These are phyloP conservation scores for Chamaetylas fuelleborni DNA, from an alignment of 2,113 vertebrate species.

Conservation along the genomic window DNA sequence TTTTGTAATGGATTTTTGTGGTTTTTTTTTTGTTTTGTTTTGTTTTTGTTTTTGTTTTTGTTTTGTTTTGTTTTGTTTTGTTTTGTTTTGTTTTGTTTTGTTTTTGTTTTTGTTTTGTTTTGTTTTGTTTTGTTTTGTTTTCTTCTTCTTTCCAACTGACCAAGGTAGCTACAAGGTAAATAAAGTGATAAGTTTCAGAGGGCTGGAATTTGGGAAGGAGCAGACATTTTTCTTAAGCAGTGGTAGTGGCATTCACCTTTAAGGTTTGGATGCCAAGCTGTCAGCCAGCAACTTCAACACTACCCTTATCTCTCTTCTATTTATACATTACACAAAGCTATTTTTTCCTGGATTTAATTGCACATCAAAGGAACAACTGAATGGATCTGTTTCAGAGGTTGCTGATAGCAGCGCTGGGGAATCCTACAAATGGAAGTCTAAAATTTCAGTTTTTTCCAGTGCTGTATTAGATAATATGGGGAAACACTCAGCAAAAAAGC, in stretches of 20 bases:
- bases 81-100: neutral
- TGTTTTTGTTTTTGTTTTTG: no score
- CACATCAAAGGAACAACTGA: conserved; percentile 22
- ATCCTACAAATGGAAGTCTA: conserved; percentile 16
- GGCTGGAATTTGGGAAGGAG: neutral
- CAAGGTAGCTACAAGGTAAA: neutral
- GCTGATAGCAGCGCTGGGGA: conserved; percentile 5
- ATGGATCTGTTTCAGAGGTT: neutral
- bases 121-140: neutral
- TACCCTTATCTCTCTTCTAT: conserved; percentile 30
- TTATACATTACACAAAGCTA: conserved; percentile 32
- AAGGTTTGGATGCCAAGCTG: conserved; percentile 2
- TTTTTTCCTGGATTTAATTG: conserved; percentile 50
- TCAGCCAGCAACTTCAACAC: conserved; percentile 20
- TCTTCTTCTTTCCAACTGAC: neutral
- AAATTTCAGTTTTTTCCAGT: conserved; percentile 20
- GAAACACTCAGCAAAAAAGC: neutral
- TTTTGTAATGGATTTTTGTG: neutral
- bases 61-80: no score
- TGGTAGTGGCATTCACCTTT: conserved; percentile 15
- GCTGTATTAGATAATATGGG: neutral
- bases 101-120: no score
- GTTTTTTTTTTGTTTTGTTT: neutral
- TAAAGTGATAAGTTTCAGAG: neutral
- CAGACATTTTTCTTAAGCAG: neutral